These are phyloP conservation scores for Griposia aprilina DNA, from an alignment of 2,888 invertebrate genomes.

Conservation along the genomic window DNA sequence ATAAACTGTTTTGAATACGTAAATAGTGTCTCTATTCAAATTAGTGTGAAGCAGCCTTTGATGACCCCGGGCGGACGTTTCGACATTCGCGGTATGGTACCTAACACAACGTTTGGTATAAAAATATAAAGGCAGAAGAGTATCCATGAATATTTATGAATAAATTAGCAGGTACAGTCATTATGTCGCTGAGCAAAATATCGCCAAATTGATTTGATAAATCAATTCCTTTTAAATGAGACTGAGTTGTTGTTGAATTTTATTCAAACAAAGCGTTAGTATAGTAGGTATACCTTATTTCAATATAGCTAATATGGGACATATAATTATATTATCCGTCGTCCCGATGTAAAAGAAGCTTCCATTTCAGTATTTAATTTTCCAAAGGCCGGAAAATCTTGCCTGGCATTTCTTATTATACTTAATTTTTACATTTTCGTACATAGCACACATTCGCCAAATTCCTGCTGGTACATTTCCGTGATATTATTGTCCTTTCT, in stretches of 20 bases:
- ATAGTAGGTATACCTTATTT: background rate
- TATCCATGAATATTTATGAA: constrained; percentile 48
- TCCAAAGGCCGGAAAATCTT: background rate
- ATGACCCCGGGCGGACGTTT: constrained; percentile 73
- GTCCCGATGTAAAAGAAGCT: background rate
- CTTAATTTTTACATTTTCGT: background rate
- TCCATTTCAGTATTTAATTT: background rate
- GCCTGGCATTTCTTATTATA: background rate
- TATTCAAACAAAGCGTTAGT: background rate
- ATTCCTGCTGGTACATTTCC: background rate
- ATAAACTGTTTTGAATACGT: constrained; percentile 78
- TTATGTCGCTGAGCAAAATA: constrained; percentile 36
- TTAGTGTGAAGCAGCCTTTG: constrained; percentile 74
- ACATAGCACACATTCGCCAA: background rate
- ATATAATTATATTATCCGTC: background rate
- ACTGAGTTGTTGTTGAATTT: background rate
- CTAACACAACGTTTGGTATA: constrained; percentile 42
- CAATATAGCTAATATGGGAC: background rate
- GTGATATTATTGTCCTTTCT: background rate
- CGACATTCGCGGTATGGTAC: constrained; percentile 64
- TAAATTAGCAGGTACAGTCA: constrained; percentile 57
- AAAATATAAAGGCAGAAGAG: constrained; percentile 48
- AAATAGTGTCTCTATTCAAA: constrained; percentile 78
- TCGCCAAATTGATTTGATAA: constrained; percentile 16
- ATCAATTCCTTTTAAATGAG: constrained; percentile 27